Evolutionary conservation across 2,797 vertebrate genomes (phyloP), one percentile per base, ranked within the genome.

Genomic region (Odontamblyopus rebecca): DNA sequence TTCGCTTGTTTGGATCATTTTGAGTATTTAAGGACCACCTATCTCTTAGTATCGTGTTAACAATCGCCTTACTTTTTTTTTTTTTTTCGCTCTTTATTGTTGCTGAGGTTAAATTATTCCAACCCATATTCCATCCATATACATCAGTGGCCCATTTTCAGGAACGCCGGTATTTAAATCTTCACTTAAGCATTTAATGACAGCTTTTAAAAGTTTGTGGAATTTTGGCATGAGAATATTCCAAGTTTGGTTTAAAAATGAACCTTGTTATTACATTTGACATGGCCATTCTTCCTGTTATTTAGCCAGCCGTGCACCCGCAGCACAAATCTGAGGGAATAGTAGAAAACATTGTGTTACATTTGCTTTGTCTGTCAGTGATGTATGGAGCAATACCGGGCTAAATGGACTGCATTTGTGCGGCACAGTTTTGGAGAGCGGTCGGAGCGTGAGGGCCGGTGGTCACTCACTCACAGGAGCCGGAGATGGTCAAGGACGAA

Each of bases 341-440:
- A 38, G 50, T 12, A 5, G 0, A 54, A 19, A 63, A 32, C 71
- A 27, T 23, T 67, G 50, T n/a, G 66, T 67, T 67, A 67, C 66
- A 56, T 62, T 53, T 23, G 0, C n/a, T 68, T 16, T 68, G 18
- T 51, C 56, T 64, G 48, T 71, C 67, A 53, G 41, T 73, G 67
- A 73, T 63, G 50, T 63, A 72, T 68, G 48, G 27, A 48, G 54
- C 27, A 66, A 32, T 38, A 38, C 27, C 29, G 9, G 9, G n/a
- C 30, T 70, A 54, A 70, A 56, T 75, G 48, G 56, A 32, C 56
- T 69, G 61, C 66, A 50, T 69, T 75, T 61, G 44, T 48, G 60
- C 16, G 30, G 72, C 48, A 35, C 59, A 6, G 27, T 78, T 50
- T 68, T 60, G 26, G 59, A 5, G 60, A 64, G 32, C 8, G 30